Base-by-base conservation (phyloP, 1,140 invertebrate genomes). In the Neocloeon triangulifer region DNA sequence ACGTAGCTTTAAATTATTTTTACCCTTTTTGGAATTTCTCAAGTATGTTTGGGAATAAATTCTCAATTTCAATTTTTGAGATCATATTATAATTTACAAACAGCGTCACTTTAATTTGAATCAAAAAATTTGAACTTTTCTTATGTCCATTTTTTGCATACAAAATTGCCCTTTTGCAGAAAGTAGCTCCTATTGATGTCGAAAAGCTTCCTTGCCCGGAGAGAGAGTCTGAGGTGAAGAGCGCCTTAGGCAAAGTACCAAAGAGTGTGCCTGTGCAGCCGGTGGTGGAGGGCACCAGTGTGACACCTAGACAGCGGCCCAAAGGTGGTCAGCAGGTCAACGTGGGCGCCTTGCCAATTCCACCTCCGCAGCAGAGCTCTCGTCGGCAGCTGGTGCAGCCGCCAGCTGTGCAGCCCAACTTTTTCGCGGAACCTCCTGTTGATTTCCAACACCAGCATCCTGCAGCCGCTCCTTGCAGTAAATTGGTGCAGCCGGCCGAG, bases 291-390 rank as follows among this genome's bases (percentile, higher is more conserved):
- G 66, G 71, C 29, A 88, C 82, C 4, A 80, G 76, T 30, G 80
- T 88, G 4, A 76, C 74, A 10, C 82, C 82, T 4, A 55, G 81
- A 26, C 79, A 85, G 46, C 58, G 82, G 38, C 82, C 81, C 8
- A 85, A 86, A 21, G 40, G 32, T 36, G 33, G 34, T 39, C 34
- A 36, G 36, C 36, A 19, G 7, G 36, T 34, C 16, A 32, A 40
- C n/a, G n/a, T n/a, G n/a, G n/a, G n/a, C n/a, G n/a, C n/a, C n/a
- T n/a, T n/a, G n/a, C n/a, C n/a, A n/a, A n/a, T n/a, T n/a, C n/a
- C n/a, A n/a, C n/a, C n/a, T n/a, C n/a, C n/a, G n/a, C n/a, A n/a
- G n/a, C n/a, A 13, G 25, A 29, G n/a, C 20, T 38, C 26, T 20
- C 37, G 38, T 31, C 45, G 37, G 40, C 41, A 33, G 36, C 37